Percentiles rank a stretch among this genome's conserved stretches.
phyloP scores from a whole-genome alignment of 53 echinoderm and acorn worm species.

The Holothuria scabra region DNA sequence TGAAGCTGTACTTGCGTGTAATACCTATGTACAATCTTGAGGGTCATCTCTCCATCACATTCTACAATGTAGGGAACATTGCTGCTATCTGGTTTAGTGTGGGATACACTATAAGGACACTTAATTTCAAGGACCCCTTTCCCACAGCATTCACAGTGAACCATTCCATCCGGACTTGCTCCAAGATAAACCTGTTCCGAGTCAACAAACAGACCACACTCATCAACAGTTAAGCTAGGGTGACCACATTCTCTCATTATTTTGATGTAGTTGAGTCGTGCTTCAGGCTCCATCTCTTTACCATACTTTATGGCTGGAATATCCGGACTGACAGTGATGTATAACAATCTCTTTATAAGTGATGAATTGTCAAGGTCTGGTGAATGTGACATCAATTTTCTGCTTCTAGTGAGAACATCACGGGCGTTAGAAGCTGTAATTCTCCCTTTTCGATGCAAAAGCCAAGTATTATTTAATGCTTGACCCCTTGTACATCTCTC shows the following conservation, averaged over 20 bases:
- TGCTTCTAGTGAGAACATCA: not conserved
- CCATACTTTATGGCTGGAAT: constrained; percentile 25
- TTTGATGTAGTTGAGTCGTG: not conserved
- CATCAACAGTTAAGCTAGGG: not conserved
- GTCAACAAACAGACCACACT: constrained; percentile 26
- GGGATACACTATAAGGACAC: not conserved
- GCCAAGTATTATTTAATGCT: not conserved
- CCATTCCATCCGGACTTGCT: constrained; percentile 22
- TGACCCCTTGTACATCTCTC: constrained; percentile 11
- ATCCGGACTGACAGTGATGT: not conserved
- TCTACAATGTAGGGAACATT: not conserved
- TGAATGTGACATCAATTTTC: not conserved
- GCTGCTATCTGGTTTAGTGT: not conserved
- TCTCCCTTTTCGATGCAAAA: not conserved
- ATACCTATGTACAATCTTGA: constrained; percentile 1
- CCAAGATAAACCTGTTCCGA: not conserved
- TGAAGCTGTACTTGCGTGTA: not conserved
- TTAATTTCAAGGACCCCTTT: constrained; percentile 23
- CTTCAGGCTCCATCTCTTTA: constrained; percentile 11
- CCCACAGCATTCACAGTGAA: constrained; percentile 25
- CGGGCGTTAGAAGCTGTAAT: not conserved
- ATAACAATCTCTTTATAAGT: not conserved
- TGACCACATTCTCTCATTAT: not conserved
- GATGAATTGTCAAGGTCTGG: not conserved
- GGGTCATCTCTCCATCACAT: not conserved